Conservation (phyloP, 2,888 invertebrate genomes). For the Odontocolon sp. region DNA sequence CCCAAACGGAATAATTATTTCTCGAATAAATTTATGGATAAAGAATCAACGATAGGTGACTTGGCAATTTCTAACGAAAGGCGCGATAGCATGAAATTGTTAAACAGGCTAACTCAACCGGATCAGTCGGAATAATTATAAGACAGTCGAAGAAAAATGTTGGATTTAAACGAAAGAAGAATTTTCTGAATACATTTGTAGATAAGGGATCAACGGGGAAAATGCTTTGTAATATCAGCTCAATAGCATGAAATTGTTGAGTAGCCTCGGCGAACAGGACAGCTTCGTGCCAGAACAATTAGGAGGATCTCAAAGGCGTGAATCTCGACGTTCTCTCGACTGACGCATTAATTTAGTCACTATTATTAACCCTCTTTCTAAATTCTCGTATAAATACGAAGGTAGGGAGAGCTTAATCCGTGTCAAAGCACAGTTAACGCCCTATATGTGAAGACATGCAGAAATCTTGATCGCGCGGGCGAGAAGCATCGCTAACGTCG, state of each 20-base stretch:
- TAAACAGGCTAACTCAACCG: not conserved
- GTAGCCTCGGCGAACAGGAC: not conserved
- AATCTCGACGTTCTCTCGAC: conserved; percentile 33
- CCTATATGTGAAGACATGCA: conserved; percentile 77
- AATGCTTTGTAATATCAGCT: conserved; percentile 15
- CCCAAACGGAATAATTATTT: not conserved
- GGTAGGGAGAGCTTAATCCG: conserved; percentile 62
- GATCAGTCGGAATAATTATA: not conserved
- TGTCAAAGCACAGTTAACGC: conserved; percentile 76
- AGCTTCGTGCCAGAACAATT: conserved; percentile 34
- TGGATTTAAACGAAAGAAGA: not conserved
- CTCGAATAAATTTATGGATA: not conserved
- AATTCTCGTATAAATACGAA: not conserved
- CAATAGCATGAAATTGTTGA: conserved; percentile 33
- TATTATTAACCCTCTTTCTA: conserved; percentile 58
- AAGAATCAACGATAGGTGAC: not conserved
- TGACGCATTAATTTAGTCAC: conserved; percentile 60
- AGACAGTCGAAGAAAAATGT: not conserved
- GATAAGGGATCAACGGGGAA: not conserved
- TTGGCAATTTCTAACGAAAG: no score
- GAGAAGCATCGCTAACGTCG: conserved; percentile 37
- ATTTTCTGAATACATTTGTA: not conserved
- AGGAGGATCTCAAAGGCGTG: conserved; percentile 50
- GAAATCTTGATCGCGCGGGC: conserved; percentile 69
- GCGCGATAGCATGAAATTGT: no score